phyloP scores from a whole-genome alignment of 2,797 vertebrate genomes.

The Astyanax mexicanus region DNA sequence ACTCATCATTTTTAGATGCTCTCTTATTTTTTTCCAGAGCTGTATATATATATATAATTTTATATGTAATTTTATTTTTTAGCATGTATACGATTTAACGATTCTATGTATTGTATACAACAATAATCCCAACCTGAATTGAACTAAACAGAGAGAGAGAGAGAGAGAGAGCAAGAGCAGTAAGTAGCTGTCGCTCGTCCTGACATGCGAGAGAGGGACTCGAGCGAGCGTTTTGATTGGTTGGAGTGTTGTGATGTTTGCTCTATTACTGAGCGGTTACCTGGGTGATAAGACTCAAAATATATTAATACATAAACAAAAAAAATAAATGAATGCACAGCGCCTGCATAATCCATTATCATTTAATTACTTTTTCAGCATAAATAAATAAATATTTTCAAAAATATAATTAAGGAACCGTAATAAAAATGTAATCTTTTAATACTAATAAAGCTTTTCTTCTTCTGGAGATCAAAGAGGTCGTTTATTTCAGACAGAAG shows the following conservation, averaged over 20 bases:
- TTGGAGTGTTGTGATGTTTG: constrained; percentile 57
- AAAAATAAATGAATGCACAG: constrained; percentile 8
- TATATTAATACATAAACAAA: constrained; percentile 8
- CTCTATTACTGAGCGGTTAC: constrained; percentile 61
- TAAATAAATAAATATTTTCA: constrained; percentile 48
- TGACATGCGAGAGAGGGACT: background rate
- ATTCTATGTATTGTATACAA: too few species aligned
- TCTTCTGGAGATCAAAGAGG: constrained; percentile 29
- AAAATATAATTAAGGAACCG: constrained; percentile 60
- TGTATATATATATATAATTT: too few species aligned
- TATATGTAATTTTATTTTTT: too few species aligned
- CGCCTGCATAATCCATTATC: constrained; percentile 65
- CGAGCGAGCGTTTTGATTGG: constrained; percentile 42
- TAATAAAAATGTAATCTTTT: constrained; percentile 66
- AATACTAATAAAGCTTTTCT: constrained; percentile 65
- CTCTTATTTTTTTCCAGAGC: too few species aligned
- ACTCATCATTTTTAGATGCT: too few species aligned
- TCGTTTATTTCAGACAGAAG: background rate
- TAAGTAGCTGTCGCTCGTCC: too few species aligned
- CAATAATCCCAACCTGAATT: too few species aligned
- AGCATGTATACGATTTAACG: too few species aligned
- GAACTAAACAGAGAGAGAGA: constrained; percentile 7
- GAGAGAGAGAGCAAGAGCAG: background rate
- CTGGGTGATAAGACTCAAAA: constrained; percentile 64
- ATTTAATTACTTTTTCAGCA: constrained; percentile 71